phyloP scores from a whole-genome alignment of 2,888 invertebrate species.

The Gonocerus acuteangulatus region DNA sequence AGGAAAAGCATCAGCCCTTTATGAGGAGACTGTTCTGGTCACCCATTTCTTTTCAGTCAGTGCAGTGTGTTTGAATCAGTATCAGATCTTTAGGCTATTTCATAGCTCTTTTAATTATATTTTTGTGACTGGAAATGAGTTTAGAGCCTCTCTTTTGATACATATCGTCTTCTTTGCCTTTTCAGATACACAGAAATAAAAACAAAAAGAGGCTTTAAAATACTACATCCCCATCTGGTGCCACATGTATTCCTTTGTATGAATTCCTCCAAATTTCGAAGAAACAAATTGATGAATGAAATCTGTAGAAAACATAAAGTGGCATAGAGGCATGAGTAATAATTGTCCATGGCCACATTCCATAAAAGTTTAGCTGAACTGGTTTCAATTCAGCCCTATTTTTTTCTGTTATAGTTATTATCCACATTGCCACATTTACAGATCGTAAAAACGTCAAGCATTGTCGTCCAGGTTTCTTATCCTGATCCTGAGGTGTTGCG shows the following conservation, averaged over 20 bases:
- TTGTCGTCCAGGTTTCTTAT: slow-evolving; percentile 69
- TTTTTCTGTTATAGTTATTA: slow-evolving; percentile 55
- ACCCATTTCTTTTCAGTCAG: no score
- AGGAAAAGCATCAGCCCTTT: no score
- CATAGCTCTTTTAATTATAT: no score
- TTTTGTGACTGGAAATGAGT: no score
- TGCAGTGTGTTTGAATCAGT: no score
- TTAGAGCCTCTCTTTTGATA: no score
- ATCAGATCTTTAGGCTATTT: no score
- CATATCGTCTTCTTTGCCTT: no score
- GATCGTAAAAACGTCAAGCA: slow-evolving; percentile 75
- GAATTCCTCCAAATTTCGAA: slow-evolving; percentile 89
- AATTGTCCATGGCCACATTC: slow-evolving; percentile 84
- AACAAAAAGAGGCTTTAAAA: slow-evolving; percentile 1
- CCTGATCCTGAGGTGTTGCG: slow-evolving; percentile 1
- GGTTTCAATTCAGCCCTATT: slow-evolving; percentile 75
- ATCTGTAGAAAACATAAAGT: slow-evolving; percentile 79
- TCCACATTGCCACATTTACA: slow-evolving; percentile 78
- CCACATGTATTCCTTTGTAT: slow-evolving; percentile 52
- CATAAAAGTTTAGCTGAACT: slow-evolving; percentile 72
- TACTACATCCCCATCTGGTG: slow-evolving; percentile 5
- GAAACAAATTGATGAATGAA: slow-evolving; percentile 84
- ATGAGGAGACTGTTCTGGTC: no score
- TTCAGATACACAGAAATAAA: no score
- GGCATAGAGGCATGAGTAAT: slow-evolving; percentile 86